These are phyloP conservation scores for Anthonomus grandis DNA, from an alignment of 1,140 invertebrate species.

Conservation along the genomic window DNA sequence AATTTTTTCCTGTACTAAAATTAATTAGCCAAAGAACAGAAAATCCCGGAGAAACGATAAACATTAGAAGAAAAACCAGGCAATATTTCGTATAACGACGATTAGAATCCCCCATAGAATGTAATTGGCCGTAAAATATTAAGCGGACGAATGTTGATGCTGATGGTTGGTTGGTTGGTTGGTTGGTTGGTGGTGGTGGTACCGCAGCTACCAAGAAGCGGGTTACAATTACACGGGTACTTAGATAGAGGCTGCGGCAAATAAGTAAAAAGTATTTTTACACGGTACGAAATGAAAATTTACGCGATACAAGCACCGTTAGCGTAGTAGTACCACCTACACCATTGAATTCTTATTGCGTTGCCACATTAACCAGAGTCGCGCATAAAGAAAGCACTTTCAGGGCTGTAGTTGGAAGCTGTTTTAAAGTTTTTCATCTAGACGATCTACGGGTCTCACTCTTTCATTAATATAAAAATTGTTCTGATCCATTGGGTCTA, in stretches of 20 bases:
- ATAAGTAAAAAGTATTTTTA: conserved; percentile 21
- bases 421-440: no score
- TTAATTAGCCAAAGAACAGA: no score
- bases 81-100: no score
- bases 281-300: conserved; percentile 21
- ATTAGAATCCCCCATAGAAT: conserved; percentile 3
- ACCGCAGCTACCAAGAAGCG: conserved; percentile 16
- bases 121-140: conserved; percentile 15
- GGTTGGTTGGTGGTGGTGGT: no score
- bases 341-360: conserved; percentile 24
- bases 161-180: no score
- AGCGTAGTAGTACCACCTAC: conserved; percentile 32
- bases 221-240: conserved; percentile 22
- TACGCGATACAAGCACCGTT: conserved; percentile 26
- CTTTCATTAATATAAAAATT: no score
- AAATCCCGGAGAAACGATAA: no score
- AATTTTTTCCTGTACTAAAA: no score
- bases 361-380: conserved; percentile 23
- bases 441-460: no score
- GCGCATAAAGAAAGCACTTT: conserved; percentile 34
- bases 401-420: no score
- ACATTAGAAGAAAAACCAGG: no score
- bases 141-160: conserved; percentile 1
- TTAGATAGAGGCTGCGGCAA: conserved; percentile 11
- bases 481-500: no score